Conservation (phyloP, 2,797 vertebrate species). For the Phataginus tricuspis region DNA sequence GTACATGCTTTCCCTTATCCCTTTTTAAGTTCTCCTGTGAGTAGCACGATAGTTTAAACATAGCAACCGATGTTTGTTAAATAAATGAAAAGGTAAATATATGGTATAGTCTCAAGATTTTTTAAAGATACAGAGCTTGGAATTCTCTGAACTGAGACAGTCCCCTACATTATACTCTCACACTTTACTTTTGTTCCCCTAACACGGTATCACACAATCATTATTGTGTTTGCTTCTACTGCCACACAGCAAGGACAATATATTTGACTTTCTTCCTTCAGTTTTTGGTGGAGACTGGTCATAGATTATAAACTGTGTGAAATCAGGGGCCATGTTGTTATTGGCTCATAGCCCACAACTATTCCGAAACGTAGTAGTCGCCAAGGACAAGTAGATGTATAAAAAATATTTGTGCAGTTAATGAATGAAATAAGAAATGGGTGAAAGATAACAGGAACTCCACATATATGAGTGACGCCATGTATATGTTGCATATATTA, state of each 20-base stretch:
- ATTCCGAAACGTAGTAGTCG: neutral
- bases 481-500: neutral
- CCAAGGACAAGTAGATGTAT: neutral
- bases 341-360: neutral
- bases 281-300: neutral
- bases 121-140: neutral
- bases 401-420: neutral
- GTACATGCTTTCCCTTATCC: neutral
- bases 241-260: neutral
- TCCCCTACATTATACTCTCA: neutral
- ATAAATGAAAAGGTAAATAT: neutral
- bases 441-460: neutral
- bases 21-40: neutral
- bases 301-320: neutral
- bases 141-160: neutral
- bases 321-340: neutral
- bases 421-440: neutral
- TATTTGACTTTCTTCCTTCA: neutral
- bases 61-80: neutral
- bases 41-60: neutral
- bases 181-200: neutral
- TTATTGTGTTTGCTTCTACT: neutral
- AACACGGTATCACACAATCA: neutral
- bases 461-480: neutral
- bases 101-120: neutral